Conservation (phyloP, 2,113 vertebrate genomes). For the Zapus hudsonius region DNA sequence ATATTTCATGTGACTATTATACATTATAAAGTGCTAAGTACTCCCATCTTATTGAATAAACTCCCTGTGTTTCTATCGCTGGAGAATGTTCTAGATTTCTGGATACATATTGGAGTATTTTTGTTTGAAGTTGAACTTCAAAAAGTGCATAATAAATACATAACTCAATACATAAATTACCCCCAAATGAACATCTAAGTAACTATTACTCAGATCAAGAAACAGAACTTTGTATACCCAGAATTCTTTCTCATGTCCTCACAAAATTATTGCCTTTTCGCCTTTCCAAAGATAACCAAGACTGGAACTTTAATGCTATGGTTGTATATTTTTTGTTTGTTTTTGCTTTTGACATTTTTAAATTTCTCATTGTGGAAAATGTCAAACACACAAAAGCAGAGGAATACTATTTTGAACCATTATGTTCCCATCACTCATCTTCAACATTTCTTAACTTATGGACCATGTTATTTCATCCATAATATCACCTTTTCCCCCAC, state of each 20-base stretch:
- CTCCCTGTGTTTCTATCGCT: neutral
- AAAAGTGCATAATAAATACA: neutral
- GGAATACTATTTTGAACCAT: conserved; percentile 37
- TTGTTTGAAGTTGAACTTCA: neutral
- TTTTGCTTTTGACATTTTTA: conserved; percentile 69
- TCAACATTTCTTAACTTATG: conserved; percentile 48
- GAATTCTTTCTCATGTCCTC: neutral
- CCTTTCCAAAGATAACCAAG: neutral
- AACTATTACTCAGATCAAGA: neutral
- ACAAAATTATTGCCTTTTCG: neutral
- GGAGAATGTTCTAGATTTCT: neutral
- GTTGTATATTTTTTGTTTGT: conserved; percentile 49
- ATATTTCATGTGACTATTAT: neutral
- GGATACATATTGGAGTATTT: neutral
- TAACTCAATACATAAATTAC: neutral
- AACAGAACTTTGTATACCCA: neutral
- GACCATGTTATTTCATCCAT: conserved; percentile 16
- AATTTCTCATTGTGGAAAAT: conserved; percentile 57
- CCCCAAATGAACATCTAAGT: neutral
- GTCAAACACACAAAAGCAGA: conserved; percentile 47
- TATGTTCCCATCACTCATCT: conserved; percentile 43
- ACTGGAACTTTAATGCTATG: conserved; percentile 36
- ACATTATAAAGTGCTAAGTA: neutral
- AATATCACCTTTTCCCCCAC: neutral
- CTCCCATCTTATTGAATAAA: neutral